A percentile compares a stretch with the other conserved stretches of the same genome.
Evolutionary conservation across 23 tunicate species (phyloP).

Genomic region (Phallusia fumigata): DNA sequence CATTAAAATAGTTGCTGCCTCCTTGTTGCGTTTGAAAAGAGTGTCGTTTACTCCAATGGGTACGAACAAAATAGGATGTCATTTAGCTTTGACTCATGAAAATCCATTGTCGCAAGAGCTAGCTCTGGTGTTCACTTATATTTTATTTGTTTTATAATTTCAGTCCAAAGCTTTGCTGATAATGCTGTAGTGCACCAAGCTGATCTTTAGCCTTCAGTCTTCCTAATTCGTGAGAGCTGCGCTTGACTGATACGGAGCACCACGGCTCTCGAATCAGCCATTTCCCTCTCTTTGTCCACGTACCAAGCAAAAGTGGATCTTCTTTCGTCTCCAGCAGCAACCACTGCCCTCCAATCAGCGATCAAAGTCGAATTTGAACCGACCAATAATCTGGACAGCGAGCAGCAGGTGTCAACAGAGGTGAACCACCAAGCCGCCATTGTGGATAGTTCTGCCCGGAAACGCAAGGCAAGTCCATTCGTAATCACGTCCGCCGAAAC

Average conservation of each 20-base stretch:
- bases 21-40: too few relatives aligned
- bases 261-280: constrained; percentile 12
- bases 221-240: not conserved
- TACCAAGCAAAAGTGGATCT: constrained; percentile 2
- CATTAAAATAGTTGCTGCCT: too few relatives aligned
- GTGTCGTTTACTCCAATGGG: too few relatives aligned
- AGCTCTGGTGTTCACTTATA: too few relatives aligned
- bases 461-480: constrained; percentile 80
- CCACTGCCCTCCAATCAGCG: constrained; percentile 39
- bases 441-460: constrained; percentile 59
- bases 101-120: too few relatives aligned
- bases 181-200: not conserved
- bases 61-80: too few relatives aligned
- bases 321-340: not conserved
- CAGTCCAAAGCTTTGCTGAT: not conserved
- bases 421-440: constrained; percentile 19
- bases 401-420: not conserved
- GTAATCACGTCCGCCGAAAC: not conserved
- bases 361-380: constrained; percentile 30
- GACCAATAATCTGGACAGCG: not conserved
- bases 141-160: too few relatives aligned
- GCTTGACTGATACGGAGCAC: constrained; percentile 5
- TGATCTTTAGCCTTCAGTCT: too few relatives aligned
- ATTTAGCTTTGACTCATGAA: too few relatives aligned
- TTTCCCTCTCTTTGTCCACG: not conserved